phyloP scores from a whole-genome alignment of 2,888 invertebrate genomes.

The Apodemia zela region DNA sequence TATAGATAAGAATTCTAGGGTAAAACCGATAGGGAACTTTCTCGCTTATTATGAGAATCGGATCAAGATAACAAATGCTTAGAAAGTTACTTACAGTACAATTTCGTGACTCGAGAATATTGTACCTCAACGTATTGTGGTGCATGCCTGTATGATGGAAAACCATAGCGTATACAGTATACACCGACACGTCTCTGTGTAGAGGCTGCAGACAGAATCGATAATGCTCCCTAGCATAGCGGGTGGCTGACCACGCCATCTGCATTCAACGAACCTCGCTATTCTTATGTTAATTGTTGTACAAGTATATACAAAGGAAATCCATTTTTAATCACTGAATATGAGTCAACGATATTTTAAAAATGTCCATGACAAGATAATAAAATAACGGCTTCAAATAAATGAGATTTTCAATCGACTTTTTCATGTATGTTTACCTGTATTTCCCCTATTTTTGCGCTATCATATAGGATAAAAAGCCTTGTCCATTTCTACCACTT shows the following conservation, averaged over 20 bases:
- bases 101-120: slow-evolving; percentile 52
- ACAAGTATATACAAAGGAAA: not conserved
- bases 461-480: no score
- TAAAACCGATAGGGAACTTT: slow-evolving; percentile 33
- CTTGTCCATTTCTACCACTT: no score
- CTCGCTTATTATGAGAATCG: slow-evolving; percentile 37
- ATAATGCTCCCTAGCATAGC: slow-evolving; percentile 52
- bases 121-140: slow-evolving; percentile 48
- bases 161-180: slow-evolving; percentile 21
- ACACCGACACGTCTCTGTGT: slow-evolving; percentile 42
- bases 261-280: slow-evolving; percentile 34
- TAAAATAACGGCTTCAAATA: no score
- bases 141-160: not conserved
- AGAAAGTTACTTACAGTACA: slow-evolving; percentile 52
- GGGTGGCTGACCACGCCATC: slow-evolving; percentile 48
- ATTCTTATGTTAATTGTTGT: not conserved
- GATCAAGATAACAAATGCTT: slow-evolving; percentile 45
- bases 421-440: no score
- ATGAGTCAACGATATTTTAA: no score
- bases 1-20: not conserved
- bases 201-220: slow-evolving; percentile 67
- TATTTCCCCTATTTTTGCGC: no score
- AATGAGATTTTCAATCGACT: no score
- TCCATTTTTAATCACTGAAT: no score
- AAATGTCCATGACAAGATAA: no score